A percentile compares a stretch with the other conserved stretches of the same genome.
These are phyloP conservation scores for Adelphocoris suturalis DNA, from an alignment of 2,888 invertebrate genomes.

Conservation along the genomic window DNA sequence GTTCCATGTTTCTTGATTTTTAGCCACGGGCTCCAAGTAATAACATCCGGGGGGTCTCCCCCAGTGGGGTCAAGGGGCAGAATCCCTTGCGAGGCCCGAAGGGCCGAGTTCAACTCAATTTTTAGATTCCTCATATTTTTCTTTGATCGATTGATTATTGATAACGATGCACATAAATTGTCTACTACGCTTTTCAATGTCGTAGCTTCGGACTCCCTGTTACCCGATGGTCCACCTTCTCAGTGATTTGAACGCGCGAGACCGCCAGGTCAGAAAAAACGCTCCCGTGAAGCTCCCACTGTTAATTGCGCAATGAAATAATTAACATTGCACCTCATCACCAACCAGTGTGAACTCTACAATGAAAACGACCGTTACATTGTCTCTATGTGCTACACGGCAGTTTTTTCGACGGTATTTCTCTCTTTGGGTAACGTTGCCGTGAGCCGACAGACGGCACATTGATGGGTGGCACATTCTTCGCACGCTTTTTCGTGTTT, in stretches of 20 bases:
- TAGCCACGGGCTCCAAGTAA: too few species aligned
- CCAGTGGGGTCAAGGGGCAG: too few species aligned
- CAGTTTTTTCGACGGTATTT: background rate
- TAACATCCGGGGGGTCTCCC: too few species aligned
- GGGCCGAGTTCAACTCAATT: too few species aligned
- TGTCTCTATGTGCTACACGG: background rate
- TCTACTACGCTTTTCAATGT: too few species aligned
- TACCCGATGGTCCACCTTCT: too few species aligned
- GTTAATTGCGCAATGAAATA: conserved; percentile 15
- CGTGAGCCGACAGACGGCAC: background rate
- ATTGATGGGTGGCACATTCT: conserved; percentile 15
- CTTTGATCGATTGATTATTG: too few species aligned
- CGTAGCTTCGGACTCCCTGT: too few species aligned
- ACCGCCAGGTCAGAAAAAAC: background rate
- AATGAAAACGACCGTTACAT: background rate
- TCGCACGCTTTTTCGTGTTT: conserved; percentile 10
- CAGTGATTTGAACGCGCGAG: background rate
- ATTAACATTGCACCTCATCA: background rate
- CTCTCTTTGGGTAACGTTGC: background rate
- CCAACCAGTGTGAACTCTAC: background rate
- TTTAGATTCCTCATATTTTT: too few species aligned
- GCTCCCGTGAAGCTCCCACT: background rate
- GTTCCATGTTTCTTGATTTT: too few species aligned
- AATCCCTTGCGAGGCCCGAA: too few species aligned
- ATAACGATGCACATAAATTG: too few species aligned